Base-by-base conservation (phyloP, 2,797 vertebrate species). In the Ctenopoma kingsleyae region DNA sequence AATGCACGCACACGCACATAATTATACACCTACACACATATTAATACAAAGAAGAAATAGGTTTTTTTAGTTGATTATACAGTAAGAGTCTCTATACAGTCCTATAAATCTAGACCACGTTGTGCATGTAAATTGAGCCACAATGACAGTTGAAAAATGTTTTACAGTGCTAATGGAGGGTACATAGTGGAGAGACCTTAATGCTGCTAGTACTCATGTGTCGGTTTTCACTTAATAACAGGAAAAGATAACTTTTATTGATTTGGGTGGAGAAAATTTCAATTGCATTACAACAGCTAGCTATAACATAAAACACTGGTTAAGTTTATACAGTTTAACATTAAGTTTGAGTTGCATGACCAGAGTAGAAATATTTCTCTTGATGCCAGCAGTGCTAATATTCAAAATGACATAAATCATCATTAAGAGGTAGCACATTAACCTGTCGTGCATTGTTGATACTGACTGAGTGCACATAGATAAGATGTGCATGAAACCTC, bases 21-120 rank as follows among this genome's bases (percentile, higher is more conserved):
- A 9, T 22, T 60, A 47, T 19, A 46, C 71, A 54, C 40, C 0
- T 38, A 43, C 22, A 50, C n/a, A 62, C 46, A 56, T 25, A 35
- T 43, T 36, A 46, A 56, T 50, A 32, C 22, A 58, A n/a, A n/a
- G n/a, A 30, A 36, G 22, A 7, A 23, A 49, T 43, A 36, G 3
- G 5, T 23, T 49, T 19, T 19, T 54, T 55, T 38, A 5, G 15
- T 27, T 62, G 41, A n/a, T n/a, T n/a, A 44, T 19, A 44, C 43
- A 44, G n/a, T 19, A n/a, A 44, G 43, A 17, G 6, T 12, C 4
- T 35, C 54, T 22, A 20, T 47, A 50, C 25, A 56, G 15, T 32
- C 12, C 35, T 2, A 48, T 27, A 3, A 63, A 46, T 52, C 4
- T 36, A 13, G 2, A 10, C 2, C 23, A 12, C 19, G 48, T 49